A percentile compares a stretch with the other conserved stretches of the same genome.
phyloP scores from a whole-genome alignment of 2,797 vertebrate genomes.

The Tadarida brasiliensis region DNA sequence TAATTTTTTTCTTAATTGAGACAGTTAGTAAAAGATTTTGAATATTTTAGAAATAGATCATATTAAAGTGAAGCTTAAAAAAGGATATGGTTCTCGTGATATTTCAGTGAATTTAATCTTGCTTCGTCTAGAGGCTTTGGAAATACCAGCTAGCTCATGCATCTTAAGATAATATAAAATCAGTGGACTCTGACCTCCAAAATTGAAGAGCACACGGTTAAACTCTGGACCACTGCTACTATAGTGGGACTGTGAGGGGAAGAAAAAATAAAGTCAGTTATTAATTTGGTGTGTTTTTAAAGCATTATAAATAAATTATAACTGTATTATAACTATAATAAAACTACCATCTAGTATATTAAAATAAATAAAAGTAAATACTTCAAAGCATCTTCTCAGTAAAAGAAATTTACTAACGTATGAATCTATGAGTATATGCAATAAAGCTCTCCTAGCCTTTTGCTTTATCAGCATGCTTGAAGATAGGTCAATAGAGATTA shows the following conservation, averaged over 20 bases:
- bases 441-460: background rate
- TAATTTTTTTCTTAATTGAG: constrained; percentile 57
- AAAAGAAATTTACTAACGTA: constrained; percentile 18
- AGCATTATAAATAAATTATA: constrained; percentile 40
- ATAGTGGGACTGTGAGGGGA: constrained; percentile 80
- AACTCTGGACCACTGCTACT: constrained; percentile 78
- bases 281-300: constrained; percentile 17
- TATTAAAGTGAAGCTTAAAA: constrained; percentile 74
- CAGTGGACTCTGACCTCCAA: constrained; percentile 82
- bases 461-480: background rate
- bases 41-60: constrained; percentile 73
- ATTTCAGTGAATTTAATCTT: constrained; percentile 80
- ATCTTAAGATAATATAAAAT: constrained; percentile 82
- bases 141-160: constrained; percentile 43
- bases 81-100: constrained; percentile 83
- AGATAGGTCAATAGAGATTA: background rate
- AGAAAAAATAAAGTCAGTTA: background rate
- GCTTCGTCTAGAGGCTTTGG: constrained; percentile 42
- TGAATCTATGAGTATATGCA: background rate
- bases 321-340: constrained; percentile 9
- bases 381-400: background rate
- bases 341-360: background rate
- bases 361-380: constrained; percentile 51
- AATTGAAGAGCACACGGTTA: constrained; percentile 79
- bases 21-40: constrained; percentile 60